Evolutionary conservation across 2,113 vertebrate genomes (phyloP).

Genomic region (Parotia lawesii): DNA sequence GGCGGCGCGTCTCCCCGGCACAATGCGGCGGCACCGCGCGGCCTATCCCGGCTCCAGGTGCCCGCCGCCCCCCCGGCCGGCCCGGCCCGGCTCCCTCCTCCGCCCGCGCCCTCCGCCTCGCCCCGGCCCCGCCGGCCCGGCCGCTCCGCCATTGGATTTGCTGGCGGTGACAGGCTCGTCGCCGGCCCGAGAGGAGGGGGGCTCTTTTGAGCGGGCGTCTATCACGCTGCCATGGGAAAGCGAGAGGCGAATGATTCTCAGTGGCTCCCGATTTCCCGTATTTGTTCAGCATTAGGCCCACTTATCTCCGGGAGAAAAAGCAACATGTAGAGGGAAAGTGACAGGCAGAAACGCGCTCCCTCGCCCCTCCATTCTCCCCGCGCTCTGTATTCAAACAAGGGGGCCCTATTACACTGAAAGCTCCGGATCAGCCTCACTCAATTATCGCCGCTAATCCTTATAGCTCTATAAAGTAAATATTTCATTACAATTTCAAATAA

Average conservation of each 20-base stretch:
- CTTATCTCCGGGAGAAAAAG: slow-evolving; percentile 99
- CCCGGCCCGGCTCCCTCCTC: background rate
- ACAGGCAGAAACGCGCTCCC: slow-evolving; percentile 92
- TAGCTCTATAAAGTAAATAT: slow-evolving; percentile 99
- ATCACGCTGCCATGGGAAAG: slow-evolving; percentile 99
- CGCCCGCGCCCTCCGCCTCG: background rate
- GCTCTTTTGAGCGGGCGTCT: slow-evolving; percentile 84
- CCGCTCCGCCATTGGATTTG: slow-evolving; percentile 94
- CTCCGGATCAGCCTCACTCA: slow-evolving; percentile 91
- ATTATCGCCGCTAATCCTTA: slow-evolving; percentile 98
- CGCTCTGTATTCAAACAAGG: slow-evolving; percentile 96
- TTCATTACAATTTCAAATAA: slow-evolving; percentile 99
- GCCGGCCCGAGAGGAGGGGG: slow-evolving; percentile 75
- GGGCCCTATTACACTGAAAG: slow-evolving; percentile 84
- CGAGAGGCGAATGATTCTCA: slow-evolving; percentile 98
- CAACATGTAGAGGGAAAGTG: slow-evolving; percentile 98
- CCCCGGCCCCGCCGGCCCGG: slow-evolving; percentile 77
- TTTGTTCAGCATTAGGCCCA: slow-evolving; percentile 99
- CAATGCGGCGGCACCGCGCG: slow-evolving; percentile 91
- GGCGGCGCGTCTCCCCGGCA: slow-evolving; percentile 94
- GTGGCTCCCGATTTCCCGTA: slow-evolving; percentile 99
- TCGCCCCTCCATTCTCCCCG: slow-evolving; percentile 86
- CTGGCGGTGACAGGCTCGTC: slow-evolving; percentile 95
- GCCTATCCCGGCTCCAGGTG: slow-evolving; percentile 84
- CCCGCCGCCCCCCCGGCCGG: slow-evolving; percentile 65